Conservation (phyloP, 2,797 vertebrate species). For the Anguilla megastoma region DNA sequence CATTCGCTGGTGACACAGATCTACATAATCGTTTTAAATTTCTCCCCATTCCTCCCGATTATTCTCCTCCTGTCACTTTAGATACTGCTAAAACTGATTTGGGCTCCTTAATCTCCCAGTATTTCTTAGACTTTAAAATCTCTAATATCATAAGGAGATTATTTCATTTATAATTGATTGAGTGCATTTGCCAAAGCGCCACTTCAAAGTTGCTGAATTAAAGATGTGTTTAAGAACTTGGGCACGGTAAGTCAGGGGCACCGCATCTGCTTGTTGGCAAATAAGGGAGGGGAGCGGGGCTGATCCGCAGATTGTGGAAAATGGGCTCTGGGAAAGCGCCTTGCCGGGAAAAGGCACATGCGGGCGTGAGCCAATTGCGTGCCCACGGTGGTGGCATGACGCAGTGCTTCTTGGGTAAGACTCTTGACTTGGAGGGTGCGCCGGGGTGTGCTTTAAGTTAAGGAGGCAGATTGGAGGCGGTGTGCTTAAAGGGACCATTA, state of each 20-base stretch:
- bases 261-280: conserved; percentile 56
- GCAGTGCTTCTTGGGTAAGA: conserved; percentile 42
- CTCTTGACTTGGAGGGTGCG: conserved; percentile 37
- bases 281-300: conserved; percentile 47
- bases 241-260: conserved; percentile 50
- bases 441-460: conserved; percentile 43
- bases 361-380: conserved; percentile 54
- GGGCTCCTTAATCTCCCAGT: conserved; percentile 94
- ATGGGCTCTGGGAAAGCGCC: conserved; percentile 61
- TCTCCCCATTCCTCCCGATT: conserved; percentile 93
- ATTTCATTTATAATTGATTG: conserved; percentile 99
- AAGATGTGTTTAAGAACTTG: conserved; percentile 74
- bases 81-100: conserved; percentile 99
- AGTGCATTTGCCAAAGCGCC: conserved; percentile 97
- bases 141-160: conserved; percentile 99
- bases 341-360: conserved; percentile 52
- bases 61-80: conserved; percentile 99
- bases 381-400: conserved; percentile 35
- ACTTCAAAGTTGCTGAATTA: conserved; percentile 96
- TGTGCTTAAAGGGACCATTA: conserved; percentile 33
- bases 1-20: conserved; percentile 94
- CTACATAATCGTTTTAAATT: conserved; percentile 99
- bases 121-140: conserved; percentile 98
- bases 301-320: conserved; percentile 69
- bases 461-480: conserved; percentile 40